phyloP scores from a whole-genome alignment of 92 coral and sea anemone genomes.

The Anthopleura xanthogrammica region DNA sequence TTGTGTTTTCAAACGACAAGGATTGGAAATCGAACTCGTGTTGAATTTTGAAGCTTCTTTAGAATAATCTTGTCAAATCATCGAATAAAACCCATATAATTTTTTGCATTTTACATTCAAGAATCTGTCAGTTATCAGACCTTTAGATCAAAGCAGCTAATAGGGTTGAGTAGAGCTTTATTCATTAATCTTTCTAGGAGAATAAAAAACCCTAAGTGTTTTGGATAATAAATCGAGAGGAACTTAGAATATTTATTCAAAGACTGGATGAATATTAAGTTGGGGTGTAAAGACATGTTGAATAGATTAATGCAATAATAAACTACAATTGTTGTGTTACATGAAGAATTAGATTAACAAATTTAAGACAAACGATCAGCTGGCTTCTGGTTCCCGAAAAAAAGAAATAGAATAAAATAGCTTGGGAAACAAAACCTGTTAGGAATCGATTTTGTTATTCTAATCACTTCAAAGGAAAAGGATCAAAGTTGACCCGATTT shows the following conservation, averaged over 20 bases:
- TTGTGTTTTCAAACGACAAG: not conserved
- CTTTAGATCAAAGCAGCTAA: conserved; percentile 17
- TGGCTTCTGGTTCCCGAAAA: not conserved
- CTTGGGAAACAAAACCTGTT: not conserved
- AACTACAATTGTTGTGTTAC: conserved; percentile 8
- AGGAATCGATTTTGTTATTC: not conserved
- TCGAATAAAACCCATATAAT: not conserved
- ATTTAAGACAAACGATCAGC: not conserved
- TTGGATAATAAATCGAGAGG: not conserved
- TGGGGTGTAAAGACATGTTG: not conserved
- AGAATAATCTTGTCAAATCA: not conserved
- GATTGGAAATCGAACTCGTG: not conserved
- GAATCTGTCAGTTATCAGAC: conserved; percentile 7
- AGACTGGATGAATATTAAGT: not conserved
- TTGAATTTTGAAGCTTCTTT: not conserved
- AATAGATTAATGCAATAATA: not conserved
- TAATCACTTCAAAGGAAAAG: not conserved
- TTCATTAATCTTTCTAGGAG: conserved; percentile 13
- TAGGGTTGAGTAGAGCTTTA: conserved; percentile 12
- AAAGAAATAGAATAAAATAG: not conserved
- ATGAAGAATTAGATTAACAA: conserved; percentile 3
- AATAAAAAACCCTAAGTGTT: not conserved
- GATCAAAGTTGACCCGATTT: not conserved
- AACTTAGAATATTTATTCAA: conserved; percentile 2
- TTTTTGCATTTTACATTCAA: not conserved